Evolutionary conservation across 1,140 invertebrate genomes (phyloP).

Genomic region (Brachionus sp.): DNA sequence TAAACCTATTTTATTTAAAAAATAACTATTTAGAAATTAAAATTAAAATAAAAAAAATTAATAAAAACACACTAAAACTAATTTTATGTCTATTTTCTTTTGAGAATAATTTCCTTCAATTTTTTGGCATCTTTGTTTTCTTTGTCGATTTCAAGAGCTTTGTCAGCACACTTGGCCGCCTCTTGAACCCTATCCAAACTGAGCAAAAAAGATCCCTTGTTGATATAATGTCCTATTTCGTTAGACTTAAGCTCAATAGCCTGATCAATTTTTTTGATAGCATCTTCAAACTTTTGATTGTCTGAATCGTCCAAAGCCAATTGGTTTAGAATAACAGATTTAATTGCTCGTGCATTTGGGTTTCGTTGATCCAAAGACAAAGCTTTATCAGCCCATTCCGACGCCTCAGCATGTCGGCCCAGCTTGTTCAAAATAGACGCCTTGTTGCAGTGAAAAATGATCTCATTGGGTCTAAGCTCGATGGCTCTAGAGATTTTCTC

Average conservation of each 20-base stretch:
- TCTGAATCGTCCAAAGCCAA: neutral
- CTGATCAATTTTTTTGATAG: neutral
- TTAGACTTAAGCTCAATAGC: neutral
- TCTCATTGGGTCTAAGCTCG: neutral
- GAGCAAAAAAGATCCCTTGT: conserved; percentile 18
- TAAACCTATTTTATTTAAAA: too few species aligned
- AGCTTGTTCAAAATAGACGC: conserved; percentile 24
- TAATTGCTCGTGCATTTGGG: neutral
- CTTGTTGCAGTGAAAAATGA: conserved; percentile 1
- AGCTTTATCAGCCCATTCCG: neutral
- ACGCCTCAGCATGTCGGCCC: neutral
- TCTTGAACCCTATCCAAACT: neutral
- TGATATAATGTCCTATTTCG: conserved; percentile 14
- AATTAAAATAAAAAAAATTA: too few species aligned
- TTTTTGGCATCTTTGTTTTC: conserved; percentile 26
- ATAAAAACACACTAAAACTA: too few species aligned
- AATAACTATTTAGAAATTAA: too few species aligned
- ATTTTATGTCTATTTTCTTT: neutral
- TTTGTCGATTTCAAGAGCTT: neutral
- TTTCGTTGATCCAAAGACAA: neutral
- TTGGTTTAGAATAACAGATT: neutral
- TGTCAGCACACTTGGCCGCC: neutral
- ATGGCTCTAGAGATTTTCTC: conserved; percentile 9
- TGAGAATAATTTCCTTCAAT: neutral
- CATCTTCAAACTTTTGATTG: neutral